Base-by-base conservation (phyloP, 2,113 vertebrate species). In the Clarias gariepinus region DNA sequence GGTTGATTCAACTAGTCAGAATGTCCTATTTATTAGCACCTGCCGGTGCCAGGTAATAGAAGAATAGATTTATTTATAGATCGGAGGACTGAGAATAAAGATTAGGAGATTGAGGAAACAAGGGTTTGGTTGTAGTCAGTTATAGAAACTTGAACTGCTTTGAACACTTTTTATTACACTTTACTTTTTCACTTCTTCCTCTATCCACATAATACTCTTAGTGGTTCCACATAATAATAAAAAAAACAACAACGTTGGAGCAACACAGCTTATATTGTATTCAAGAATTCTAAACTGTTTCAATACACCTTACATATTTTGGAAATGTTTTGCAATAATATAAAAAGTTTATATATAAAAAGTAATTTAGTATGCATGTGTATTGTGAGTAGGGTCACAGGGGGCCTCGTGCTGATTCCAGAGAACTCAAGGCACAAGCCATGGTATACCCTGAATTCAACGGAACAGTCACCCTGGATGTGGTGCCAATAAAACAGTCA, bases 1-100 rank as follows among this genome's bases (percentile, higher is more conserved):
- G 21, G 47, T 33, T 47, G 60, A 74, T n/a, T 55, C 6, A 30
- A 33, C 30, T 84, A 80, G 84, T 33, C 28, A 66, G 19, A 64
- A 53, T 9, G 55, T n/a, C 60, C 19, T 1, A 64, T 85, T 78
- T 78, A 80, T 60, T 60, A 60, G 55, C 55, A 21, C 18, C 57
- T 61, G 57, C 69, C 28, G 8, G 15, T 12, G 15, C 66, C 33
- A 18, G 71, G 23, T 76, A 76, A 63, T 60, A 7, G 6, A 36
- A n/a, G 23, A 61, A 60, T 30, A 28, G 69, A 85, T 41, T 41
- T 78, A 78, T 78, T 78, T 80, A 60, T 80, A 57, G 28, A 60
- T 36, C 4, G 3, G 28, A 58, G 16, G 9, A 79, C 76, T 58
- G 18, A 57, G 3, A 52, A 25, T 52, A 10, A 80, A 30, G 19